These are phyloP conservation scores for Diadophis punctatus DNA, from an alignment of 2,113 vertebrate genomes.

Conservation along the genomic window DNA sequence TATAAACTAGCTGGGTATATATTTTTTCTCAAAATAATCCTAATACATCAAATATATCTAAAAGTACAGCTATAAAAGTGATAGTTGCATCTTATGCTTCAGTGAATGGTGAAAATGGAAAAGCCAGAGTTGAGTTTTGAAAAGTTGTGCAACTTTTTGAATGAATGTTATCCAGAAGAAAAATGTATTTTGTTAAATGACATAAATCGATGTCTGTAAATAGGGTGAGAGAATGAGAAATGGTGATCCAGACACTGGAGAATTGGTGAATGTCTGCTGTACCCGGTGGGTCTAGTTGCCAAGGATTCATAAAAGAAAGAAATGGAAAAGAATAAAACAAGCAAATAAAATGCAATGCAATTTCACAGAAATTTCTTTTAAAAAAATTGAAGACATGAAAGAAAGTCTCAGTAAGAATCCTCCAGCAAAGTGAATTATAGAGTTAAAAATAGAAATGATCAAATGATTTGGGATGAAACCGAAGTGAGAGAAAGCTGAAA, in stretches of 20 bases:
- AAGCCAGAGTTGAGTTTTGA: background rate
- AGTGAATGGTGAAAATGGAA: background rate
- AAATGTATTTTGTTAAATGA: background rate
- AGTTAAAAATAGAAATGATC: background rate
- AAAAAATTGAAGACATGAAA: background rate
- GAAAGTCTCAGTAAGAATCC: background rate
- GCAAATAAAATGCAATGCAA: background rate
- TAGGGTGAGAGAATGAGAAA: background rate
- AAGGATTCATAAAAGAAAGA: background rate
- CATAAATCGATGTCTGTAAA: background rate
- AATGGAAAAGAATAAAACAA: background rate
- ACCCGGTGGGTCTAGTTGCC: background rate
- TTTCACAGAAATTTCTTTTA: background rate
- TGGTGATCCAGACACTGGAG: background rate
- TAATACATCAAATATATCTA: background rate
- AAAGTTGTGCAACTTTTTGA: background rate
- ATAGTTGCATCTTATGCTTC: background rate
- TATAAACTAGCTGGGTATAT: background rate
- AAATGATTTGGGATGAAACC: background rate
- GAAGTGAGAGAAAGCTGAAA: background rate
- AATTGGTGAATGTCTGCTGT: background rate
- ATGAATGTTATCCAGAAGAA: background rate
- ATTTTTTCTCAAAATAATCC: background rate
- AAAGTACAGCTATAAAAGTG: background rate
- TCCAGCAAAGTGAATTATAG: background rate